Base-by-base conservation (phyloP, 2,888 invertebrate genomes). In the Torymus auratus region DNA sequence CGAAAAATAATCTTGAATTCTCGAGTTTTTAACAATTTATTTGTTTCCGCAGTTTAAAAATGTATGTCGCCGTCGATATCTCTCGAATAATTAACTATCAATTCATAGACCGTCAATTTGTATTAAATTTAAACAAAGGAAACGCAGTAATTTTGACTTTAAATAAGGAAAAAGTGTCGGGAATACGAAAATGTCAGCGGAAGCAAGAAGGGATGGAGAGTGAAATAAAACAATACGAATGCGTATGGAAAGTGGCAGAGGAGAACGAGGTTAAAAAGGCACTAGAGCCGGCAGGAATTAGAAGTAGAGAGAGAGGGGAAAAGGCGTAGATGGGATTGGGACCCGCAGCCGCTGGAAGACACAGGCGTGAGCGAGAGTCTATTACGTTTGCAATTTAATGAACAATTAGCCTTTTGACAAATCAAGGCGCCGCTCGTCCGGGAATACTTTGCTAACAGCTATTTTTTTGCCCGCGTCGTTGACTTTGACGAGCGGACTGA, bases 321-420 rank as follows among this genome's bases (percentile, higher is more conserved):
- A 14, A 61, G 13, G 52, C 10, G 65, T 17, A 65, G 28, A 65
- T 65, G 15, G 13, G 65, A 65, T 65, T 65, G 65, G 52, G 50
- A 52, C 17, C 10, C 15, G 12, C 1, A 13, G n/a, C 12, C 10
- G 23, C 41, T 28, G 70, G 7, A 52, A 71, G 53, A 52, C n/a
- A 17, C 23, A 53, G 7, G 28, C 14, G 20, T 28, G 7, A 28
- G 28, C 28, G 28, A 71, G 61, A 70, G 10, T 41, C 41, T n/a
- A 17, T 52, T 71, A 52, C 50, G 60, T 41, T 60, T 20, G 58
- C 70, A 61, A 61, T 60, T 50, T 61, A 71, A 71, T 71, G 61
- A 71, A 71, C 53, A 61, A 71, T 71, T 71, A 71, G 12, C 61
- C 71, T 71, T 71, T 71, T 71, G 71, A 71, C 61, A 71, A 71